Evolutionary conservation across 2,113 vertebrate species (phyloP).

Genomic region (Entelurus aequoreus): DNA sequence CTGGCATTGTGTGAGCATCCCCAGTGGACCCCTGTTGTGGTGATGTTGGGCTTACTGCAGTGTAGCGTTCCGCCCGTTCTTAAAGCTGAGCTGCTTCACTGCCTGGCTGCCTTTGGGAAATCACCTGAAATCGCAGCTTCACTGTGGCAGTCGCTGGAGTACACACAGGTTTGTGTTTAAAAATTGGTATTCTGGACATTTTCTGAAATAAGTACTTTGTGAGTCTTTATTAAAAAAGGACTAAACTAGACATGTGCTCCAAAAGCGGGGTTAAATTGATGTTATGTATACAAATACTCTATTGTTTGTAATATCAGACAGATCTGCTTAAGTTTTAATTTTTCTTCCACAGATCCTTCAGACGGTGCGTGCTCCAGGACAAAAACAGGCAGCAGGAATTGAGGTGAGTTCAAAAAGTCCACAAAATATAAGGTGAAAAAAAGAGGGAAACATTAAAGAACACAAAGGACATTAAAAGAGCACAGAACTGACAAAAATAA

Average conservation of each 20-base stretch:
- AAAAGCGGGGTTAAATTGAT: background rate
- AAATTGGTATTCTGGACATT: background rate
- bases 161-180: constrained; percentile 80
- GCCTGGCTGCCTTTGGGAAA: constrained; percentile 88
- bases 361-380: constrained; percentile 84
- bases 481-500: too few species aligned
- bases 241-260: background rate
- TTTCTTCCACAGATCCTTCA: constrained; percentile 81
- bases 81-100: constrained; percentile 85
- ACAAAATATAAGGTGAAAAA: too few species aligned
- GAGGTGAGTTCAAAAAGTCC: constrained; percentile 73
- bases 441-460: too few species aligned
- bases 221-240: background rate
- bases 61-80: constrained; percentile 90
- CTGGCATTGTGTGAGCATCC: constrained; percentile 94
- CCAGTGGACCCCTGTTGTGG: constrained; percentile 95
- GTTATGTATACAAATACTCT: background rate
- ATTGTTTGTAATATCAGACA: background rate
- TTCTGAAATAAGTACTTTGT: background rate
- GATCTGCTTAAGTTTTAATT: constrained; percentile 14
- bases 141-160: constrained; percentile 96
- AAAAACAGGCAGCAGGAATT: constrained; percentile 89
- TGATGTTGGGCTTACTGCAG: constrained; percentile 90
- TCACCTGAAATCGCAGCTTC: constrained; percentile 95
- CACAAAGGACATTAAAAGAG: too few species aligned